phyloP scores from a whole-genome alignment of 2,888 invertebrate genomes.

The Oxyteleia sp. region DNA sequence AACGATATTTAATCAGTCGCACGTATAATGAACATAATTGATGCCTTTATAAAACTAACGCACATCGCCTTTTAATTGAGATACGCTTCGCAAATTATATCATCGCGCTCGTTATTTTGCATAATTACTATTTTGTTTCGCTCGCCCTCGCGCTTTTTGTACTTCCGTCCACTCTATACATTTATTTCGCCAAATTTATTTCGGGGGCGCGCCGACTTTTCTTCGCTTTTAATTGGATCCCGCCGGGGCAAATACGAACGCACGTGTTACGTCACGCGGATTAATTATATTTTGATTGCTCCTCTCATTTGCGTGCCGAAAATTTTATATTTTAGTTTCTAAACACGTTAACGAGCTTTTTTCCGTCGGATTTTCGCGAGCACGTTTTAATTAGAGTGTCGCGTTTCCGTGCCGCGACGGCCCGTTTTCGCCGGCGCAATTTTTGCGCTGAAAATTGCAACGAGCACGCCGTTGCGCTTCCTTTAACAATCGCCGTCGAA shows the following conservation, averaged over 20 bases:
- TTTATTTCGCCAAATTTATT: constrained; percentile 28
- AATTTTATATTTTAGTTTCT: constrained; percentile 54
- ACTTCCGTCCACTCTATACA: not conserved
- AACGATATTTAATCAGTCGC: constrained; percentile 64
- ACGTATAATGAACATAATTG: constrained; percentile 47
- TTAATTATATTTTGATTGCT: constrained; percentile 59
- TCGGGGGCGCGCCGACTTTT: constrained; percentile 9
- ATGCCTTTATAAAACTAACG: constrained; percentile 23
- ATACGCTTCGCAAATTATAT: constrained; percentile 31
- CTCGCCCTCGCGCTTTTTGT: not conserved
- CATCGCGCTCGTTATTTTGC: constrained; percentile 36
- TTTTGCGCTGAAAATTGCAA: not conserved
- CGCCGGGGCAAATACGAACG: constrained; percentile 3
- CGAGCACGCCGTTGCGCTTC: too few species aligned
- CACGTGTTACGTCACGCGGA: constrained; percentile 38
- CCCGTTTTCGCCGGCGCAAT: constrained; percentile 21
- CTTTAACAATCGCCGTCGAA: too few species aligned
- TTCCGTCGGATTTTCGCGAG: constrained; percentile 27
- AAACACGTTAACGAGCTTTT: constrained; percentile 54
- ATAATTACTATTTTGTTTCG: constrained; percentile 4
- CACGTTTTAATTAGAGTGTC: constrained; percentile 41
- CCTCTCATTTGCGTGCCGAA: constrained; percentile 45
- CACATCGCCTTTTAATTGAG: constrained; percentile 30
- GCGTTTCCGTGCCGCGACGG: constrained; percentile 12
- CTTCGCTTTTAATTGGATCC: constrained; percentile 50